phyloP scores from a whole-genome alignment of 1,140 invertebrate genomes.

The Cydia splendana region DNA sequence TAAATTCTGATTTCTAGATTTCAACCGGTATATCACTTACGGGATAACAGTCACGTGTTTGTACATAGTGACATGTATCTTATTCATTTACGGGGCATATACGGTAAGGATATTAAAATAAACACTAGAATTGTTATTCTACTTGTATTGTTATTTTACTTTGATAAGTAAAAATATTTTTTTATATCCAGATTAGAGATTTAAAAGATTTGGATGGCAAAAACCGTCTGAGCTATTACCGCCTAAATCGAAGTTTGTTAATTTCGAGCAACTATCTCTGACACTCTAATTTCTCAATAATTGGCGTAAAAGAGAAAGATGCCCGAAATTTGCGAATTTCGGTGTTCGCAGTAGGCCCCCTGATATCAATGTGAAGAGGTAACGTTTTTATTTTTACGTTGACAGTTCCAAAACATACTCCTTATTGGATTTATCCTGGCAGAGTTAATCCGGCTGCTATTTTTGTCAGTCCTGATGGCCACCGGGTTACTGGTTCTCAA shows the following conservation, averaged over 20 bases:
- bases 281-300: too few species aligned
- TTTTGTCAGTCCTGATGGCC: conserved; percentile 47
- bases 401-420: conserved; percentile 61
- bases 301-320: too few species aligned
- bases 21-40: conserved; percentile 54
- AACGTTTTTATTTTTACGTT: conserved; percentile 34
- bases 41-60: conserved; percentile 47
- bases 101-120: conserved; percentile 46
- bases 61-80: conserved; percentile 55
- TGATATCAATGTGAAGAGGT: background rate
- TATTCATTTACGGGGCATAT: conserved; percentile 67
- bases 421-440: conserved; percentile 61
- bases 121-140: too few species aligned
- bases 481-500: conserved; percentile 61
- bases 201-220: too few species aligned
- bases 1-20: conserved; percentile 56
- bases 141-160: too few species aligned
- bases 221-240: too few species aligned
- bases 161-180: too few species aligned
- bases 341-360: too few species aligned
- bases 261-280: too few species aligned
- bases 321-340: too few species aligned
- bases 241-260: too few species aligned
- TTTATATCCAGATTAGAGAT: too few species aligned
- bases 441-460: conserved; percentile 61